Conservation (phyloP, 1,140 invertebrate genomes). For the Condylostylus longicornis region DNA sequence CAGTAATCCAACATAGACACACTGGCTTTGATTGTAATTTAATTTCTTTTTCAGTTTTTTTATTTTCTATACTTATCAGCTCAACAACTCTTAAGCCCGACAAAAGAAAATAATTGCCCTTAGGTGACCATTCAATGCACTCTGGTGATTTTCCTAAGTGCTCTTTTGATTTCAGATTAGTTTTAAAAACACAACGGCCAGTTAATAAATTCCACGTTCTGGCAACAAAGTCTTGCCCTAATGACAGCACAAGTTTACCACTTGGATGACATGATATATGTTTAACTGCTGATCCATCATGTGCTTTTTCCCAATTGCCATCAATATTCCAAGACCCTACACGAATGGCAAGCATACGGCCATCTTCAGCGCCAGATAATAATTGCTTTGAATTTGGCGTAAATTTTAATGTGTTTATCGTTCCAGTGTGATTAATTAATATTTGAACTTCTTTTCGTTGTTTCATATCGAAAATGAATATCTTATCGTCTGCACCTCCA, state of each 20-base stretch:
- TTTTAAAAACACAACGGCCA: slow-evolving; percentile 65
- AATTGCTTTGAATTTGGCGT: slow-evolving; percentile 60
- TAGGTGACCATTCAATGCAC: slow-evolving; percentile 46
- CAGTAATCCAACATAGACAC: slow-evolving; percentile 44
- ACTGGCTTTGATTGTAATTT: slow-evolving; percentile 45
- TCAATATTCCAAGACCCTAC: slow-evolving; percentile 72
- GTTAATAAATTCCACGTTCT: slow-evolving; percentile 90
- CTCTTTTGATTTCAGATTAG: slow-evolving; percentile 57
- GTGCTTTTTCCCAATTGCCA: slow-evolving; percentile 57
- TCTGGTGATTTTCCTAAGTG: slow-evolving; percentile 36
- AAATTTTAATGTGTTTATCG: slow-evolving; percentile 61
- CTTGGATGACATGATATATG: slow-evolving; percentile 69
- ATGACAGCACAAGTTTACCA: slow-evolving; percentile 73
- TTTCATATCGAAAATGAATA: slow-evolving; percentile 72
- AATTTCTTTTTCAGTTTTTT: slow-evolving; percentile 43
- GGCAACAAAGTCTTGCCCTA: slow-evolving; percentile 68
- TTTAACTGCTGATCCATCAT: slow-evolving; percentile 51
- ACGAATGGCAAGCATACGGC: slow-evolving; percentile 62
- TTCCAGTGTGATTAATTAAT: slow-evolving; percentile 67
- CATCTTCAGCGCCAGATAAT: slow-evolving; percentile 71
- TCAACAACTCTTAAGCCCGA: slow-evolving; percentile 51
- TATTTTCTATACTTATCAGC: slow-evolving; percentile 60
- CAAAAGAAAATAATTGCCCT: slow-evolving; percentile 57
- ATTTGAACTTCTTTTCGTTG: slow-evolving; percentile 48
- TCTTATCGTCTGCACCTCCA: slow-evolving; percentile 77